These are phyloP conservation scores for Cephus spinipes DNA, from an alignment of 2,888 invertebrate species.

Conservation along the genomic window DNA sequence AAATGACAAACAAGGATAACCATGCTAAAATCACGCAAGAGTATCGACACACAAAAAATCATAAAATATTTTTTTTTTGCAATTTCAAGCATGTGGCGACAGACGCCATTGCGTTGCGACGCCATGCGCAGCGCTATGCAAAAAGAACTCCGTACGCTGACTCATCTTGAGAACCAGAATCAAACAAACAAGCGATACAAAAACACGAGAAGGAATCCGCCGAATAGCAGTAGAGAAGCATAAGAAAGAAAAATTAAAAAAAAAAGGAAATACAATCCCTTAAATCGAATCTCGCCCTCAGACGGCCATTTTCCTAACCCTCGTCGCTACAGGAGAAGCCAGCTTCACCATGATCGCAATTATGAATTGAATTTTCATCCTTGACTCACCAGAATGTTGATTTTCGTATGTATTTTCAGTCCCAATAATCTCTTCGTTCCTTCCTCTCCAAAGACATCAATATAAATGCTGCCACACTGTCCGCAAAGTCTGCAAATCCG, in stretches of 20 bases:
- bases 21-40: neutral
- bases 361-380: neutral
- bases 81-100: neutral
- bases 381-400: conserved; percentile 62
- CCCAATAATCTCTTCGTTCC: conserved; percentile 57
- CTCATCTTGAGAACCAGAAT: neutral
- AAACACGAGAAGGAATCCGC: neutral
- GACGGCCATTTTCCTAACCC: conserved; percentile 54
- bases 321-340: conserved; percentile 29
- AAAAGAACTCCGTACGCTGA: neutral
- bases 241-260: neutral
- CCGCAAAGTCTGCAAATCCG: conserved; percentile 62
- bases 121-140: neutral
- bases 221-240: neutral
- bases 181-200: neutral
- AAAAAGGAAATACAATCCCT: neutral
- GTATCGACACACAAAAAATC: neutral
- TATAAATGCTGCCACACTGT: conserved; percentile 56
- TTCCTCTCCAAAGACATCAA: conserved; percentile 62
- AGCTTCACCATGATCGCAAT: conserved; percentile 30
- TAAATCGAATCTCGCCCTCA: conserved; percentile 17
- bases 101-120: neutral
- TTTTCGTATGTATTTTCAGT: conserved; percentile 58
- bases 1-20: neutral
- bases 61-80: neutral